Percentiles rank a stretch among this genome's conserved stretches.
These are phyloP conservation scores for Malurus alboscapulatus DNA, from an alignment of 2,113 vertebrate genomes.

Conservation along the genomic window DNA sequence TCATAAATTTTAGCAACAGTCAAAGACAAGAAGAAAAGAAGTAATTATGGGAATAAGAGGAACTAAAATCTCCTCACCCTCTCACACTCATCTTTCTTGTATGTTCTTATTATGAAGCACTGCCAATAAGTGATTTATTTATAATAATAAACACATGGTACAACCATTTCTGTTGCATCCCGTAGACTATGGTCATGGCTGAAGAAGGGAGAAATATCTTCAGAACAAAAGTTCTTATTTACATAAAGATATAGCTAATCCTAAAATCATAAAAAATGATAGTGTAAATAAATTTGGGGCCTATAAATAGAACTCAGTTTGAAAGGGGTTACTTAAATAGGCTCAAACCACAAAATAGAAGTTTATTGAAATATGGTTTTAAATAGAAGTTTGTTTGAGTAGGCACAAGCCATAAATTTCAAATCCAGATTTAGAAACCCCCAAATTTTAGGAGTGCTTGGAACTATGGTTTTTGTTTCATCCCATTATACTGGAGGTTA, in stretches of 20 bases:
- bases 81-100: background rate
- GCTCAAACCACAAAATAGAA: conserved; percentile 50
- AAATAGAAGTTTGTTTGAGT: conserved; percentile 55
- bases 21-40: background rate
- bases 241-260: conserved; percentile 29
- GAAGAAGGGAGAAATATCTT: conserved; percentile 26
- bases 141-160: conserved; percentile 33
- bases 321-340: conserved; percentile 57
- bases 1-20: background rate
- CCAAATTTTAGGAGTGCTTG: conserved; percentile 19
- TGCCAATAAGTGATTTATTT: conserved; percentile 29
- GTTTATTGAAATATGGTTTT: conserved; percentile 53
- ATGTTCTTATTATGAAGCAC: background rate
- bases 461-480: conserved; percentile 37
- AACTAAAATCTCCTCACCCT: background rate
- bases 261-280: conserved; percentile 29
- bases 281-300: conserved; percentile 44
- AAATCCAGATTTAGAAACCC: conserved; percentile 51
- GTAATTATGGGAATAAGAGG: background rate
- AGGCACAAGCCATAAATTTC: conserved; percentile 30
- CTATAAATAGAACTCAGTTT: conserved; percentile 63
- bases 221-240: conserved; percentile 18
- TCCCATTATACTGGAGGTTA: background rate
- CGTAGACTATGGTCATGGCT: background rate
- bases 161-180: conserved; percentile 1